Base-by-base conservation (phyloP, 1,140 invertebrate species). In the Stegodyphus dumicola region DNA sequence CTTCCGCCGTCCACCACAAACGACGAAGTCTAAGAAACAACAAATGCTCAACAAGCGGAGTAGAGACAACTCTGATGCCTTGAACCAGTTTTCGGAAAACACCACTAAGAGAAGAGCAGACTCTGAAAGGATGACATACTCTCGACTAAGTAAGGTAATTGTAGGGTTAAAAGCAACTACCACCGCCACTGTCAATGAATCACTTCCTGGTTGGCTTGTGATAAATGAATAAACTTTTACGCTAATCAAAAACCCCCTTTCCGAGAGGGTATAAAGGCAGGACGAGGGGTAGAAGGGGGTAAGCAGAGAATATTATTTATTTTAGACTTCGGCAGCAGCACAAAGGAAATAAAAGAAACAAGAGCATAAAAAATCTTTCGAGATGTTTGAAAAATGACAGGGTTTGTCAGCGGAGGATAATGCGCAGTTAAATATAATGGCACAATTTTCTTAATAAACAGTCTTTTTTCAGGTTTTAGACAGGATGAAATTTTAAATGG, bases 61-160 rank as follows among this genome's bases (percentile, higher is more conserved):
- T 3, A 33, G 33, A 33, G 33, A 33, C 33, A 33, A 33, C 33
- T 33, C 33, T 1, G 33, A 13, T 48, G 48, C 18, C 48, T 70
- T 70, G 52, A 77, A 66, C 76, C 64, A 77, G 76, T 77, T 77
- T 77, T 66, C n/a, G 13, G 54, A 75, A 18, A 56, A 48, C n/a
- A 18, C 56, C n/a, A 56, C 18, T n/a, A n/a, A n/a, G n/a, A n/a
- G n/a, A 33, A 33, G 33, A 33, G 33, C 1, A 33, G 33, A 33
- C 33, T 33, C 33, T 33, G 33, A 33, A 33, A 33, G 33, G 33
- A 33, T 33, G 33, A 33, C 33, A 33, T 33, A 33, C 33, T 33
- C 33, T 49, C 15, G 15, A 15, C 64, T 65, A 77, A 77, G 64
- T 77, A 77, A 77, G 76, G 76, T 77, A 77, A 77, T 77, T 77